Evolutionary conservation across 2,113 vertebrate species (phyloP), one percentile per base, ranked within the genome.

Genomic region (Mormyrus iriodes): DNA sequence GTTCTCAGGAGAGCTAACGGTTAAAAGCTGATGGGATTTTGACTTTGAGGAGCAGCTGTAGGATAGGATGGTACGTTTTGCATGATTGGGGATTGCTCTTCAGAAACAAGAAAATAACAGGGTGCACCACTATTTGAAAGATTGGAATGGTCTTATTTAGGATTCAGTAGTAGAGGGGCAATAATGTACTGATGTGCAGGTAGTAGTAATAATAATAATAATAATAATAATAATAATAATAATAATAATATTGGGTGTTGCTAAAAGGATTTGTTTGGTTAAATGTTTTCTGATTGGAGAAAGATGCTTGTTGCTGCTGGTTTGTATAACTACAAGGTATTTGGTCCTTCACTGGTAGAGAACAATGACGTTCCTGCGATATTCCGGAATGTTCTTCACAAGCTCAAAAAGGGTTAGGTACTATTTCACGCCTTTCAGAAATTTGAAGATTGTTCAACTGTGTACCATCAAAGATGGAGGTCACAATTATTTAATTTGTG

Each of bases 11-110:
- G 86, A 90, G 55, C 27, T 48, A 10, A 69, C 31, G 46, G 94
- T 95, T 95, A 94, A 93, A 95, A 94, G 93, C 93, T 93, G 91
- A 94, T 92, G 48, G 95, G 94, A 91, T 92, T 92, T 94, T 91
- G 92, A 92, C 93, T 94, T 92, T 94, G 93, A 95, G 92, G 93
- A 91, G 94, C 95, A 95, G 95, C 94, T 95, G 94, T 90, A 69
- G 61, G 61, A 13, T 0, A 19, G 88, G 91, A 92, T 92, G 89
- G 89, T 91, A 92, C 95, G 95, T 95, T 94, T 95, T 94, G 95
- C 95, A 96, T 95, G 95, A 95, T 96, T 96, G 95, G 94, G 27
- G 95, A 95, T 95, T 94, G 94, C 95, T 95, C 95, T 89, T 91
- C 93, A 91, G 92, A 93, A 92, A 88, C 42, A n/a, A 19, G 69